phyloP scores from a whole-genome alignment of 1,140 invertebrate genomes.

The Musca domestica region DNA sequence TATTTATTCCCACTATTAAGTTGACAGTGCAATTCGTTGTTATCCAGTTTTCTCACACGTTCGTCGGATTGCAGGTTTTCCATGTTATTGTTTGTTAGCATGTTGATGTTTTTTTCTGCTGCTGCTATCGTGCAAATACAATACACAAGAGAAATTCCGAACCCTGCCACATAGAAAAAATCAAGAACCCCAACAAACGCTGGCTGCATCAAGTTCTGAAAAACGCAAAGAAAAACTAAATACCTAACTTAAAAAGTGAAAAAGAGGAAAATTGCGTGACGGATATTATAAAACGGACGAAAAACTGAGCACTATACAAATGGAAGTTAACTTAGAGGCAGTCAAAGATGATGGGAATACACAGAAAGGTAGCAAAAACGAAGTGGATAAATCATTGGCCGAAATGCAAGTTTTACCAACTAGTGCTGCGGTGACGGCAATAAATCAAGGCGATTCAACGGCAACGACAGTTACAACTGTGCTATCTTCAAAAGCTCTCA shows the following conservation, averaged over 20 bases:
- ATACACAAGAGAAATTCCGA: background rate
- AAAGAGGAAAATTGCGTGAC: background rate
- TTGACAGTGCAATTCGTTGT: no score
- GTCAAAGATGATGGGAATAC: background rate
- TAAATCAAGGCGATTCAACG: background rate
- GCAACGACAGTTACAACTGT: background rate
- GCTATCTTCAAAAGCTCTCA: conserved; percentile 60
- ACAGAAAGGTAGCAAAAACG: conserved; percentile 2
- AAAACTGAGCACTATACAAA: background rate
- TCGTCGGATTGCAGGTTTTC: no score
- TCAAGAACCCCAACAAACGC: conserved; percentile 9
- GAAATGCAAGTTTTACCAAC: conserved; percentile 13
- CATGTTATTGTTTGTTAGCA: no score
- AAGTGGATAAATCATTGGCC: conserved; percentile 2
- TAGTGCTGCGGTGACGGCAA: background rate
- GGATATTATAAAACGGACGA: background rate
- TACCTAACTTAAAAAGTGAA: background rate
- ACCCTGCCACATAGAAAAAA: conserved; percentile 11
- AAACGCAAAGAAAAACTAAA: conserved; percentile 2
- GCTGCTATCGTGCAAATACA: no score
- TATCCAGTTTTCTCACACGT: no score
- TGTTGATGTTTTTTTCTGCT: no score
- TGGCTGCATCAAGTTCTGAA: conserved; percentile 1
- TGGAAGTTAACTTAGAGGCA: conserved; percentile 11
- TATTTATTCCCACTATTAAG: no score